Evolutionary conservation across 2,888 invertebrate species (phyloP).

Genomic region (Nomada lathburiana): DNA sequence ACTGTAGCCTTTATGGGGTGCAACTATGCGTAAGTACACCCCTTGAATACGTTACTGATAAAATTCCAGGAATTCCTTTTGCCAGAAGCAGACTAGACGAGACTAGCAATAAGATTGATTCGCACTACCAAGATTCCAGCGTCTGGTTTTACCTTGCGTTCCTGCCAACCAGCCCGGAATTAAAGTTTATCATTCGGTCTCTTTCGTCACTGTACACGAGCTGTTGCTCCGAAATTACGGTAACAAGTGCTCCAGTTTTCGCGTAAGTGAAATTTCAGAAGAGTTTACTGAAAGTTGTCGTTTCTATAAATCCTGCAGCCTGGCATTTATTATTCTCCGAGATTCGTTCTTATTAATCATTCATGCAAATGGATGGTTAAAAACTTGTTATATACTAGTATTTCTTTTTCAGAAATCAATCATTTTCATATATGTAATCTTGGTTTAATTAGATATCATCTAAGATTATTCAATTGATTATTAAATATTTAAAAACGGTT

Average conservation of each 20-base stretch:
- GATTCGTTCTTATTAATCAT: too few species aligned
- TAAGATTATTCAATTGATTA: too few species aligned
- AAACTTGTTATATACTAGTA: too few species aligned
- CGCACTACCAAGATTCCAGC: conserved; percentile 41
- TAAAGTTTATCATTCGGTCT: conserved; percentile 25
- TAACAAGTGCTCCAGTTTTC: conserved; percentile 3
- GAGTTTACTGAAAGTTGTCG: not conserved
- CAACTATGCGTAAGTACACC: conserved; percentile 5
- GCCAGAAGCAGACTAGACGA: conserved; percentile 42
- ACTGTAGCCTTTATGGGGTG: not conserved
- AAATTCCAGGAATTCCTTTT: conserved; percentile 49
- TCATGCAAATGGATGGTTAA: too few species aligned
- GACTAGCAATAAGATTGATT: conserved; percentile 56
- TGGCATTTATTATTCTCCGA: too few species aligned
- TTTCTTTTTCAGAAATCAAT: too few species aligned
- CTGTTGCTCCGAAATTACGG: conserved; percentile 9
- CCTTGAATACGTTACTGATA: conserved; percentile 37
- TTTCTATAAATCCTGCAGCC: too few species aligned
- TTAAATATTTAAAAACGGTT: too few species aligned
- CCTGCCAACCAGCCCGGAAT: conserved; percentile 31
- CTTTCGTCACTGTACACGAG: not conserved
- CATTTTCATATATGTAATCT: too few species aligned
- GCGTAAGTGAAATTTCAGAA: not conserved
- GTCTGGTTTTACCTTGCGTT: conserved; percentile 46
- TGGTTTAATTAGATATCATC: too few species aligned